phyloP scores from a whole-genome alignment of 2,113 vertebrate genomes.

The Pituophis catenifer region DNA sequence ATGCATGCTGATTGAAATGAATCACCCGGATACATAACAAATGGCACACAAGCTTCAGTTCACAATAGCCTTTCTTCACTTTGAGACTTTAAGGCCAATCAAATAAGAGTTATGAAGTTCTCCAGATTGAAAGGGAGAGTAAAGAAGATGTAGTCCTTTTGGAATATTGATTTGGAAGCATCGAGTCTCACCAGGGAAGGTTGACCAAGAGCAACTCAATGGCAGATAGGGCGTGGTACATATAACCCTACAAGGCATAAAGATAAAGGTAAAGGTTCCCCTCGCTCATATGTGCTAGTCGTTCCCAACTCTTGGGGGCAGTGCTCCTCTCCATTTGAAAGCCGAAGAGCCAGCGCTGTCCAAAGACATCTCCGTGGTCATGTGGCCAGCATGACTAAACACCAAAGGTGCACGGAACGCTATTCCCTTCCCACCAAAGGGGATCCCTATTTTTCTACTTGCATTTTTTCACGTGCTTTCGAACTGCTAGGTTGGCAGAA shows the following conservation, averaged over 20 bases:
- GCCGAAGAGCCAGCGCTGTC: too few species aligned
- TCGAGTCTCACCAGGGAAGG: background rate
- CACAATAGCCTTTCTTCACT: background rate
- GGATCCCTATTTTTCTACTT: too few species aligned
- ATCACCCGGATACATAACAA: background rate
- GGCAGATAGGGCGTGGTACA: background rate
- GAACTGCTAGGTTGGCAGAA: too few species aligned
- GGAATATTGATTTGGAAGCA: background rate
- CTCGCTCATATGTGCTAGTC: too few species aligned
- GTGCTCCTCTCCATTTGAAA: too few species aligned
- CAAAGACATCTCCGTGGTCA: too few species aligned
- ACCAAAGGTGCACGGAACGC: too few species aligned
- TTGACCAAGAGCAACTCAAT: background rate
- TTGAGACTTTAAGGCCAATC: background rate
- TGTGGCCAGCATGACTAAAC: too few species aligned
- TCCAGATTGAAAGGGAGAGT: background rate
- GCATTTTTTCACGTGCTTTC: too few species aligned
- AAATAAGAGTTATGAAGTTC: background rate
- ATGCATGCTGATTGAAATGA: background rate
- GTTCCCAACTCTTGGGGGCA: too few species aligned
- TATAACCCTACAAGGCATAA: background rate
- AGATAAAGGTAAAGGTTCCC: background rate
- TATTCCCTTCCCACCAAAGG: too few species aligned
- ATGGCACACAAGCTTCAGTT: background rate
- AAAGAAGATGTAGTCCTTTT: background rate